Evolutionary conservation across 2,797 vertebrate genomes (phyloP).

Genomic region (Agapornis canus): DNA sequence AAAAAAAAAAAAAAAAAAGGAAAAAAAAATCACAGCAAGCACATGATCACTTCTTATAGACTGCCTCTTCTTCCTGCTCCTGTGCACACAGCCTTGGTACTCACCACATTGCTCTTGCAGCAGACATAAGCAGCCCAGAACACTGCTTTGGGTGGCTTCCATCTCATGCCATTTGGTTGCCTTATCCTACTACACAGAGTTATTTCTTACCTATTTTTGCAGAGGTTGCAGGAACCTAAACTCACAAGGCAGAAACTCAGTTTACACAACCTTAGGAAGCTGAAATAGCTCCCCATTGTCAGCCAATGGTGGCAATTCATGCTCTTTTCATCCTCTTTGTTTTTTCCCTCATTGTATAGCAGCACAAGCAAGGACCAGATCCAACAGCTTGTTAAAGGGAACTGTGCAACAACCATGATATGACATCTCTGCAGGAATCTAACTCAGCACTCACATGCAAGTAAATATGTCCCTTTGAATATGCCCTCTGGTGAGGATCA

Average conservation of each 20-base stretch:
- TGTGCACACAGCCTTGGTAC: too few relatives aligned
- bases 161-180: background rate
- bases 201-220: background rate
- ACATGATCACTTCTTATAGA: background rate
- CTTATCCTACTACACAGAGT: background rate
- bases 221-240: background rate
- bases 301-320: background rate
- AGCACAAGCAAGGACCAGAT: background rate
- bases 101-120: background rate
- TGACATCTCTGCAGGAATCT: fast-evolving
- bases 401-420: too few relatives aligned
- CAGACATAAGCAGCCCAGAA: background rate
- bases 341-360: background rate
- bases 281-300: background rate
- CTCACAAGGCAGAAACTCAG: background rate
- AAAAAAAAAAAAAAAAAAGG: background rate
- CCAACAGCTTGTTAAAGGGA: background rate
- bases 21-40: background rate
- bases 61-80: background rate
- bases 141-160: background rate
- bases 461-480: background rate
- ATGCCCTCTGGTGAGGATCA: fast-evolving
- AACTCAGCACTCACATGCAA: fast-evolving
- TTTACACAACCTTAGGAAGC: background rate
- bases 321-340: fast-evolving